Evolutionary conservation across 2,113 vertebrate genomes (phyloP), one percentile per base, ranked within the genome.

Genomic region (Cygnus buccinator): DNA sequence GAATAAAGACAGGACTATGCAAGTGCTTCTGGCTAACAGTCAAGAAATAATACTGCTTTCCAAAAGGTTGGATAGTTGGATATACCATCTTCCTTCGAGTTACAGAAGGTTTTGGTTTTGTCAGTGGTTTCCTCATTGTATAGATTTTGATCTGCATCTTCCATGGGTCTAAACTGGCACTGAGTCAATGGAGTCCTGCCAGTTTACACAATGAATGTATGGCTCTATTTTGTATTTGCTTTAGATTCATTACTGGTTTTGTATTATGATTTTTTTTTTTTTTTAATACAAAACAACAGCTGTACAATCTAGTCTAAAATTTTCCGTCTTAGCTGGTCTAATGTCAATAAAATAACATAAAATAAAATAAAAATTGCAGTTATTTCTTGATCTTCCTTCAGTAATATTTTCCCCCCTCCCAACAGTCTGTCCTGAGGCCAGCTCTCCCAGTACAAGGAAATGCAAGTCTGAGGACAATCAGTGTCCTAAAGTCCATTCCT

Each of bases 371-470:
- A 10, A 37, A 41, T 41, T 93, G 33, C 70, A 72, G 29, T 0
- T 84, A 84, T 76, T 91, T 84, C 63, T 94, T 79, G 80, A 22
- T 50, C 62, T 87, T 79, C 29, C 33, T 84, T 62, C 89, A 89
- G 74, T 78, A 94, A 12, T 41, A 70, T 87, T 76, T 66, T 90
- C 89, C 74, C 73, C 75, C 68, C 89, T 92, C 73, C 65, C 84
- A 79, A 33, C 19, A 46, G 71, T 37, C 62, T 76, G 75, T 63
- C 78, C 87, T 94, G 72, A 93, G 79, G 37, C 85, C 94, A 96
- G 84, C 86, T 87, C 92, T 90, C 63, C 77, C 58, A 91, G 63
- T 19, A 73, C 15, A 66, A 62, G 73, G 74, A 84, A 90, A 95
- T 31, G 37, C n/a, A 92, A 61, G 11, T 62, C 3, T 84, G 48